Evolutionary conservation across 2,888 invertebrate species (phyloP).

Genomic region (Mesorhabditis sp.): DNA sequence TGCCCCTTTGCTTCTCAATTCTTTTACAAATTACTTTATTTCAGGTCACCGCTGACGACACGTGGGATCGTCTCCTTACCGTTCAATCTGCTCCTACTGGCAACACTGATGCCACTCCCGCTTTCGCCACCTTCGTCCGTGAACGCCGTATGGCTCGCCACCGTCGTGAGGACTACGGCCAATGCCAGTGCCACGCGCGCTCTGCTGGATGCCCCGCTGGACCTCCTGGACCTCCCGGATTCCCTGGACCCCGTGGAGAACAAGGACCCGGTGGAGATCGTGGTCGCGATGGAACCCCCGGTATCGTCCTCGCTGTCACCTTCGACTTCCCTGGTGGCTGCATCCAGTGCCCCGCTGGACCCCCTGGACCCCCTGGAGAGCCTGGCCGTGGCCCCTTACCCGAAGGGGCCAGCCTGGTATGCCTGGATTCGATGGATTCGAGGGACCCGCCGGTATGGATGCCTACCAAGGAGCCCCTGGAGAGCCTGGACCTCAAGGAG

Average conservation of each 20-base stretch:
- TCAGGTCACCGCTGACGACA: slow-evolving; percentile 35
- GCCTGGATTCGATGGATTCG: not conserved
- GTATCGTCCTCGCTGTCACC: slow-evolving; percentile 29
- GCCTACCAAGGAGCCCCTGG: slow-evolving; percentile 25
- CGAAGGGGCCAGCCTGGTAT: not conserved
- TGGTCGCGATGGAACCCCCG: slow-evolving; percentile 35
- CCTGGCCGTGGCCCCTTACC: too few species aligned
- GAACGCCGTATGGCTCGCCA: slow-evolving; percentile 13
- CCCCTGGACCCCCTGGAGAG: slow-evolving; percentile 32
- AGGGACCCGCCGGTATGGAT: slow-evolving; percentile 6
- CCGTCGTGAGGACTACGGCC: slow-evolving; percentile 22
- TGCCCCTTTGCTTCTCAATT: too few species aligned
- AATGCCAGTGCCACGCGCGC: slow-evolving; percentile 33
- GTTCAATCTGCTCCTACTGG: slow-evolving; percentile 31
- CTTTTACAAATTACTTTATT: not conserved
- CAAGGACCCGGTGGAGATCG: slow-evolving; percentile 33
- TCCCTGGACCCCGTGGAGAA: slow-evolving; percentile 36
- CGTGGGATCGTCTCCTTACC: slow-evolving; percentile 35
- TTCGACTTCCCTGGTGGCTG: slow-evolving; percentile 38
- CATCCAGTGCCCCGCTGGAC: slow-evolving; percentile 32
- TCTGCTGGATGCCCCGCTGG: slow-evolving; percentile 41
- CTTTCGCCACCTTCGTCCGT: slow-evolving; percentile 34
- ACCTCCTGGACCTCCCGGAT: slow-evolving; percentile 38
- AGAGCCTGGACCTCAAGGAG: slow-evolving; percentile 32
- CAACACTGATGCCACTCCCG: slow-evolving; percentile 24